Evolutionary conservation across 2,113 vertebrate species (phyloP), one percentile per base, ranked within the genome.

Genomic region (Coryphaenoides rupestris): DNA sequence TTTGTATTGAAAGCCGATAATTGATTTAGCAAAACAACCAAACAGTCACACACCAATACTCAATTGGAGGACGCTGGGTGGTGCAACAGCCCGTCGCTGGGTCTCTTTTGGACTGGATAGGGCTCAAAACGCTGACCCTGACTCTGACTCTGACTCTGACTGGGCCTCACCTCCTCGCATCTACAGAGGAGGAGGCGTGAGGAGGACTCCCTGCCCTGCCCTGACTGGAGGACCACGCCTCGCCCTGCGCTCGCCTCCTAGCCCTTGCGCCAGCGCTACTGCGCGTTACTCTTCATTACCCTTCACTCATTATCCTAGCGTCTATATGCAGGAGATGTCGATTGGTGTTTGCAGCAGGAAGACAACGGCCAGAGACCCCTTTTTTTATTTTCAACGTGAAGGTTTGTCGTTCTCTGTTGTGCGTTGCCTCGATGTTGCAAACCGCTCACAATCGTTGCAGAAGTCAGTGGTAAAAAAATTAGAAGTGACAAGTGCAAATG

Each of bases 1-100:
- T 89, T 86, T 74, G 75, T 84, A 84, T 85, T 85, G 78, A 88
- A 83, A 88, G 83, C 84, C 86, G 88, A 85, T 87, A 85, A 86
- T 84, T 80, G n/a, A n/a, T n/a, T 40, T 40, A 40, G n/a, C 33
- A 73, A 86, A 82, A 86, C 79, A n/a, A n/a, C n/a, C n/a, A n/a
- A n/a, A 77, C 77, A 84, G 26, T 78, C 81, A 79, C 81, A 71
- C 78, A 84, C 74, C 81, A 80, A 77, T n/a, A 85, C 69, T 74
- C 80, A 75, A 78, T 85, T 61, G 70, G 75, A 40, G 33, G 33
- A 40, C 33, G 13, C 33, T 40, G 13, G 9, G 7, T 40, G 9
- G 13, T 40, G 6, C 1, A 40, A 12, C 33, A 40, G 33, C 33
- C 33, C 33, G 13, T 40, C 33, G 13, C 33, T 1, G 33, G 33